These are phyloP conservation scores for Vesta saturnalis DNA, from an alignment of 2,888 invertebrate genomes.

Conservation along the genomic window DNA sequence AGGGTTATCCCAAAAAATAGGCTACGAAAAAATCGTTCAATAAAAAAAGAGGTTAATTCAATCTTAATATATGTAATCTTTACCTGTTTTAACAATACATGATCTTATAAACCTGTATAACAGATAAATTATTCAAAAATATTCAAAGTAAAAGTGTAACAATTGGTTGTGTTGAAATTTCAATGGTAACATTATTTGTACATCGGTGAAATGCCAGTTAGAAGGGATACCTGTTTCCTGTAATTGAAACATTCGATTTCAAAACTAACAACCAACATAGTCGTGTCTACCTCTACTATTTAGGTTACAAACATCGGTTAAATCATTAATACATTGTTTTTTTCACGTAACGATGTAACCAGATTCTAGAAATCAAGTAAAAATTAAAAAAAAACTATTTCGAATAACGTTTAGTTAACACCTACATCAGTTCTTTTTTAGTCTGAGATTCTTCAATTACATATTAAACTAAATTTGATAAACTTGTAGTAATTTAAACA, in stretches of 20 bases:
- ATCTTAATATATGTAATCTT: too few species aligned
- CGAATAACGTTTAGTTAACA: too few species aligned
- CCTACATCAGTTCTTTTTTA: too few species aligned
- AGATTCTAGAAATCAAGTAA: constrained; percentile 29
- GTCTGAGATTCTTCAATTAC: too few species aligned
- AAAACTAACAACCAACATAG: constrained; percentile 28
- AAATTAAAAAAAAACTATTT: constrained; percentile 23
- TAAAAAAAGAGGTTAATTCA: too few species aligned
- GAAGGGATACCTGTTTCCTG: constrained; percentile 34
- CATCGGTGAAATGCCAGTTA: constrained; percentile 30
- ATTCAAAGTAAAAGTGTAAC: constrained; percentile 33
- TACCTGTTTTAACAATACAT: too few species aligned
- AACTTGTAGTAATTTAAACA: too few species aligned
- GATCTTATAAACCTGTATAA: too few species aligned
- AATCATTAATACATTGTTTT: constrained; percentile 35
- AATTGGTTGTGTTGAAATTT: constrained; percentile 31
- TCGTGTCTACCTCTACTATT: constrained; percentile 33
- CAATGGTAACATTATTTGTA: constrained; percentile 31
- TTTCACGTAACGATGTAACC: constrained; percentile 24
- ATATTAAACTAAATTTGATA: too few species aligned
- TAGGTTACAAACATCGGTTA: constrained; percentile 29
- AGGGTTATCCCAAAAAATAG: too few species aligned
- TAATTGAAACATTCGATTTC: constrained; percentile 41
- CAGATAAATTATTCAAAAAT: too few species aligned
- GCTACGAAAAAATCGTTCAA: too few species aligned